Conservation (phyloP, 2,113 vertebrate genomes). For the Murina feae region DNA sequence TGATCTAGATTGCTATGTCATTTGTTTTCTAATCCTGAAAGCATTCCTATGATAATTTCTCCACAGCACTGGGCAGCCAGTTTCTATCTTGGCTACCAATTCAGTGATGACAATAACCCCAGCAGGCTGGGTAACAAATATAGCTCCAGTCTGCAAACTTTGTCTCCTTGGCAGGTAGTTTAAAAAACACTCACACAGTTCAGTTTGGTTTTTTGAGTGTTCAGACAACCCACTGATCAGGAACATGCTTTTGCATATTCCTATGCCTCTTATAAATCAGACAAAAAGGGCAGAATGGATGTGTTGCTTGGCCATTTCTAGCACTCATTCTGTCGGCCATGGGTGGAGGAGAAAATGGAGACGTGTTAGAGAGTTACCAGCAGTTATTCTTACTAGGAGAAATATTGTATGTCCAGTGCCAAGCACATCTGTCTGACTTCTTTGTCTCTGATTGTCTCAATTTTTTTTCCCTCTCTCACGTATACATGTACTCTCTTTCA, state of each 20-base stretch:
- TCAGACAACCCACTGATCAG: slow-evolving; percentile 28
- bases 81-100: neutral
- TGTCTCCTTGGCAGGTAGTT: neutral
- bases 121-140: neutral
- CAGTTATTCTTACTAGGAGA: slow-evolving; percentile 54
- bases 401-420: neutral
- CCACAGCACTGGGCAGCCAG: neutral
- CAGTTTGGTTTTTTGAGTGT: slow-evolving; percentile 34
- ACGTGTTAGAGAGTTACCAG: neutral
- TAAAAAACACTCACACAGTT: slow-evolving; percentile 9
- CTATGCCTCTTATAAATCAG: slow-evolving; percentile 47
- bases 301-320: neutral
- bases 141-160: neutral
- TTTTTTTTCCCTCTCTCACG: neutral
- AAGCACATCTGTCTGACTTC: slow-evolving; percentile 16
- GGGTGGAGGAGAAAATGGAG: neutral
- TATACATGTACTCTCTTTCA: slow-evolving; percentile 51
- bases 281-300: slow-evolving; percentile 3
- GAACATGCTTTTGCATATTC: slow-evolving; percentile 40
- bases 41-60: neutral
- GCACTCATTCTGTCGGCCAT: slow-evolving; percentile 43
- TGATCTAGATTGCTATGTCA: neutral
- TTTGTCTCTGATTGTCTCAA: neutral
- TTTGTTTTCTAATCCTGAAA: neutral
- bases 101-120: neutral